phyloP scores from a whole-genome alignment of 2,113 vertebrate genomes.

The Lasiurus borealis region DNA sequence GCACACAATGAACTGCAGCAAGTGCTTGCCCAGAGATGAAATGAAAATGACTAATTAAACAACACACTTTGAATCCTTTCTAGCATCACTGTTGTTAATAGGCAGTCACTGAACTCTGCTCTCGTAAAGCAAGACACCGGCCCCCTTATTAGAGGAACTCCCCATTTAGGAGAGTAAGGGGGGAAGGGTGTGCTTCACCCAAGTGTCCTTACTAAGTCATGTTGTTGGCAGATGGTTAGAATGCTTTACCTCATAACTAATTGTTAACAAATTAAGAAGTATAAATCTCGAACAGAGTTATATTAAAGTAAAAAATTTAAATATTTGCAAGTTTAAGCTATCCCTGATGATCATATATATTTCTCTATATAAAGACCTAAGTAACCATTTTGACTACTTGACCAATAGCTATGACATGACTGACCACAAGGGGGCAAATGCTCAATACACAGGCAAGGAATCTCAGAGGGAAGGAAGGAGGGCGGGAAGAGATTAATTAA shows the following conservation, averaged over 20 bases:
- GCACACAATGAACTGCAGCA: fast-evolving
- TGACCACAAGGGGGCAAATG: too few relatives aligned
- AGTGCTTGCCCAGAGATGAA: neutral
- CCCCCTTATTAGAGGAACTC: neutral
- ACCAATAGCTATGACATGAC: too few relatives aligned
- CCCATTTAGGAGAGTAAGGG: neutral
- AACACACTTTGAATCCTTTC: neutral
- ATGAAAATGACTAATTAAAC: too few relatives aligned
- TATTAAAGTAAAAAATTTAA: neutral
- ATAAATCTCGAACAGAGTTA: neutral
- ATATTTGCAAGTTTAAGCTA: neutral
- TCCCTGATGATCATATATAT: neutral
- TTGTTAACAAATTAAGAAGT: neutral
- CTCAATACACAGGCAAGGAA: too few relatives aligned
- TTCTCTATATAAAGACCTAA: too few relatives aligned
- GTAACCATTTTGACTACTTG: too few relatives aligned
- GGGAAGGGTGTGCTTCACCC: too few relatives aligned
- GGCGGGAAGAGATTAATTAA: too few relatives aligned
- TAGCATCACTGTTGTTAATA: neutral
- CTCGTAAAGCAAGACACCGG: neutral
- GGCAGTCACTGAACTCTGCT: neutral
- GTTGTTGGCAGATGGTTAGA: too few relatives aligned
- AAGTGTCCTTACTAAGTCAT: neutral
- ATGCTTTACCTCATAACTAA: neutral
- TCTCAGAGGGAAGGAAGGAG: too few relatives aligned